Evolutionary conservation across 2,113 vertebrate species (phyloP).

Genomic region (Hyperopisus bebe): DNA sequence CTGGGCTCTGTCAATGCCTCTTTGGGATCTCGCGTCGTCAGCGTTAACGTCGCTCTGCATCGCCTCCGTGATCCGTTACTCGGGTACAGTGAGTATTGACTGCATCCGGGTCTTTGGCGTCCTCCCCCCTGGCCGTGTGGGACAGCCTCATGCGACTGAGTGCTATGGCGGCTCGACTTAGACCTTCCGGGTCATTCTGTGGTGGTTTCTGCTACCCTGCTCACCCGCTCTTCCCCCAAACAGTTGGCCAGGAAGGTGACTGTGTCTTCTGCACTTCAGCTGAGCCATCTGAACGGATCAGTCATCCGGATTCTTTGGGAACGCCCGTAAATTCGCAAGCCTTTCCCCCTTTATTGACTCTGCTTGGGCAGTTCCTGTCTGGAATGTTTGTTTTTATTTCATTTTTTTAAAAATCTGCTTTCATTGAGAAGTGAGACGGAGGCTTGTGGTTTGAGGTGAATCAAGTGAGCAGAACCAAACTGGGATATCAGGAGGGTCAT

Average conservation of each 20-base stretch:
- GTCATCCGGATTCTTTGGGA: too few relatives aligned
- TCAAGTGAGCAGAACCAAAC: background rate
- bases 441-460: background rate
- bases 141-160: background rate
- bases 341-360: background rate
- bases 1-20: background rate
- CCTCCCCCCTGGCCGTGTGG: background rate
- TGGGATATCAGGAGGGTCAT: background rate
- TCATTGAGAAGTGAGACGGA: background rate
- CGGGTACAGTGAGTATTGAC: background rate
- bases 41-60: background rate
- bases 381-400: background rate
- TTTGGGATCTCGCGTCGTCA: background rate
- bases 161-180: background rate
- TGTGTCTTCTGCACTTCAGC: background rate
- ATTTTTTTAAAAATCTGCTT: background rate
- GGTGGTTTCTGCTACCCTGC: background rate
- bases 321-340: background rate
- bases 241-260: background rate
- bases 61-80: background rate
- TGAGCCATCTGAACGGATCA: background rate
- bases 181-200: background rate
- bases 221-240: background rate
- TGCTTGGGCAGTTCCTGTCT: background rate
- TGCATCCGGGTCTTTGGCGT: background rate